Evolutionary conservation across 1,140 invertebrate genomes (phyloP), one percentile per base, ranked within the genome.

Genomic region (Cyclargus thomasi): DNA sequence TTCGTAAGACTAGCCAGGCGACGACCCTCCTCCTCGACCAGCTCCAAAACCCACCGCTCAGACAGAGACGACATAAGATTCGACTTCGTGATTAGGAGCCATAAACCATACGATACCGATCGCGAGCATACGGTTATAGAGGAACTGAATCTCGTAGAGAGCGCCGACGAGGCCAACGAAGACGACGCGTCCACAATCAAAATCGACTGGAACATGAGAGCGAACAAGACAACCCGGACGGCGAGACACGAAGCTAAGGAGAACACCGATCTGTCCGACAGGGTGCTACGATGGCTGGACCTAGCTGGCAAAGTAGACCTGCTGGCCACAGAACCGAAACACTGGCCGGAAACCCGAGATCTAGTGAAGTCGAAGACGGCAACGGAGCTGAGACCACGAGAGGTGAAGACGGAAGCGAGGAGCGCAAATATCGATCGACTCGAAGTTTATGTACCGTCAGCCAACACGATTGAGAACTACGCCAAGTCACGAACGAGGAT

Each of bases 241-340:
- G 76, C 80, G 0, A 74, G 85, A 29, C 74, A 65, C 7, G 86
- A 88, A 1, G 65, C 69, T 1, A 82, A 83, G 64, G 82, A 88
- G 63, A 82, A 80, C 63, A 90, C 83, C 2, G 90, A 90, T 11
- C 77, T 93, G 65, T 92, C 92, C 2, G 92, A 93, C 63, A 80
- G 92, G 65, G 93, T 94, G 0, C 78, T 93, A 11, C 90, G 92
- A 70, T 94, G 93, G 93, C 73, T 94, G 22, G 92, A 93, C 78
- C 76, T 93, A 39, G 92, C 92, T 0, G 92, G 87, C 21, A 85
- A 90, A 78, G 76, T 82, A 5, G 77, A 90, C 74, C 69, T 90
- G 17, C 63, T 90, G 10, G 79, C 77, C n/a, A 83, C 86, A 39
- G 68, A 85, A 11, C 88, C 0, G 88, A 88, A 64, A 78, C 88